Evolutionary conservation across 2,113 vertebrate species (phyloP).

Genomic region (Sinosuthora webbiana): DNA sequence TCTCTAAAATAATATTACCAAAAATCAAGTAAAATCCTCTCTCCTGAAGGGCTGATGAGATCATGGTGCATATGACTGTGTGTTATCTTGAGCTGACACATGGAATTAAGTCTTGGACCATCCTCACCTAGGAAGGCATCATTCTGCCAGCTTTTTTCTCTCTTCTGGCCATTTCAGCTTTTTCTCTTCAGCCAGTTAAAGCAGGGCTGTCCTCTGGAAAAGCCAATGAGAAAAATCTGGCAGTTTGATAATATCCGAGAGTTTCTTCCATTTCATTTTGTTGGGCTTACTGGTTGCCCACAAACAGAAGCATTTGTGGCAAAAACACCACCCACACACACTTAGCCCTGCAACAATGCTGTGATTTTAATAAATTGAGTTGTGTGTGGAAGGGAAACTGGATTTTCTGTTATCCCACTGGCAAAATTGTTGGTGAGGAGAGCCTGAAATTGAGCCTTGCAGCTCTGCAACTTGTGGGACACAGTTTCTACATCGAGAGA

Average conservation of each 20-base stretch:
- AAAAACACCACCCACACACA: neutral
- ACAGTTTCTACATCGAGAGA: neutral
- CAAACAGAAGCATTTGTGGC: neutral
- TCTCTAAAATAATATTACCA: conserved; percentile 22
- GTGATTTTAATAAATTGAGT: conserved; percentile 8
- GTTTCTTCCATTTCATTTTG: conserved; percentile 16
- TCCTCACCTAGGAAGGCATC: conserved; percentile 33
- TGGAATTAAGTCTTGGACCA: conserved; percentile 55
- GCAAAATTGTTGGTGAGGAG: neutral
- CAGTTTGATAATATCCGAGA: neutral
- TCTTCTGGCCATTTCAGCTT: neutral
- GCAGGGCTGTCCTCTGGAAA: neutral
- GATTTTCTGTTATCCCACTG: neutral
- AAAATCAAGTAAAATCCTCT: conserved; percentile 25
- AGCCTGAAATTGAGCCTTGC: neutral
- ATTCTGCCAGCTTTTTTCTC: conserved; percentile 17
- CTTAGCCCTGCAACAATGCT: neutral
- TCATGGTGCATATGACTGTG: neutral
- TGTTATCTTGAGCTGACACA: conserved; percentile 58
- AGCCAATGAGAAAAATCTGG: neutral
- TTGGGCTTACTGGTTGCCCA: neutral
- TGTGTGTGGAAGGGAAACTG: neutral
- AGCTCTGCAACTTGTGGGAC: neutral
- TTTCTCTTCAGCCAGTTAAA: conserved; percentile 44
- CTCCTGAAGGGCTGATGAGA: conserved; percentile 50